Evolutionary conservation across 2,797 vertebrate species (phyloP).

Genomic region (Manis crassicaudata): DNA sequence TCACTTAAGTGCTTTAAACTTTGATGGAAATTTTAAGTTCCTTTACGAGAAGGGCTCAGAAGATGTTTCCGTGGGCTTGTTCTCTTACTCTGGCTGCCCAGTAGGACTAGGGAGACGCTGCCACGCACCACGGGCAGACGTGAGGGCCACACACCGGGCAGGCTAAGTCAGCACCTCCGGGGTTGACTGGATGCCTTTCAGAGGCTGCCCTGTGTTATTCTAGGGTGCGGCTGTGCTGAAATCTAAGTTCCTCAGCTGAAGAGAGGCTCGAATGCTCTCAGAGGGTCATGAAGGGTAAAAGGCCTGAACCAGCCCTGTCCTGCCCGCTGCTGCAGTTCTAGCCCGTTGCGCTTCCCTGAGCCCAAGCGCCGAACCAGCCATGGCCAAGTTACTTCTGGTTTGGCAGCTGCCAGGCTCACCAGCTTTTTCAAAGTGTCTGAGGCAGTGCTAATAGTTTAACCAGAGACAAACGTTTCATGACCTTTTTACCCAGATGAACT

Average conservation of each 20-base stretch:
- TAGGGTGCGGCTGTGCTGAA: neutral
- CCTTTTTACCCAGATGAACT: constrained; percentile 36
- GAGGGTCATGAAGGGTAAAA: neutral
- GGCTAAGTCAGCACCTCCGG: neutral
- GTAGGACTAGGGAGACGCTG: neutral
- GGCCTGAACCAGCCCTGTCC: neutral
- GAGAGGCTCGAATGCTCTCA: neutral
- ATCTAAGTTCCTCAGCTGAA: neutral
- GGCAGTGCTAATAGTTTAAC: constrained; percentile 14
- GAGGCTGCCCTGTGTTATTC: neutral
- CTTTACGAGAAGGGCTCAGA: neutral
- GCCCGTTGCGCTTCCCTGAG: neutral
- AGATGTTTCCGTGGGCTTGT: neutral
- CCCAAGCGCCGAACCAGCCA: neutral
- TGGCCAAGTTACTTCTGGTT: neutral
- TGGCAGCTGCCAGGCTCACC: neutral
- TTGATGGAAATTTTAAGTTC: neutral
- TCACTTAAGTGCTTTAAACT: neutral
- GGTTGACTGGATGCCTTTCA: neutral
- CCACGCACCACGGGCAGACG: neutral
- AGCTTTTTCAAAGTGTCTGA: neutral
- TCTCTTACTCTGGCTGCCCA: neutral
- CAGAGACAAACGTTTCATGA: constrained; percentile 44
- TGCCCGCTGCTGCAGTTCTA: neutral
- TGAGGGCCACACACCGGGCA: neutral